A percentile compares a stretch with the other conserved stretches of the same genome.
Evolutionary conservation across 2,113 vertebrate species (phyloP).

Genomic region (Poecile atricapillus): DNA sequence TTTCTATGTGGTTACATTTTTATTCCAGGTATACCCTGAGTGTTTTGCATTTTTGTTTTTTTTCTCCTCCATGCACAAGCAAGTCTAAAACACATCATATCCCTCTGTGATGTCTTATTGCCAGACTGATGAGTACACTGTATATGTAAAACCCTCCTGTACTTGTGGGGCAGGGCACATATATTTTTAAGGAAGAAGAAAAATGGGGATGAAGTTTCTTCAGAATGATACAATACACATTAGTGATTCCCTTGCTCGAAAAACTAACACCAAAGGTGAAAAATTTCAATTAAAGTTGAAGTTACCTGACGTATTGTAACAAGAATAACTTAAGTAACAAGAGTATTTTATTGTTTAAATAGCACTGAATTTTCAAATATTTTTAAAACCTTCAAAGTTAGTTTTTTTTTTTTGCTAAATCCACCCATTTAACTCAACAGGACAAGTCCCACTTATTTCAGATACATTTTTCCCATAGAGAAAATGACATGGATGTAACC

Average conservation of each 20-base stretch:
- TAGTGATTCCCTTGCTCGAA: not conserved
- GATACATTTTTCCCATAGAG: not conserved
- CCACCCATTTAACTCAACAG: not conserved
- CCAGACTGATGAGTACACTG: not conserved
- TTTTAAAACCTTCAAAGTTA: not conserved
- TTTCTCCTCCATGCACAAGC: not conserved
- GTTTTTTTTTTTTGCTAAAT: not conserved
- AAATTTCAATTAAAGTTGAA: not conserved
- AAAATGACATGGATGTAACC: not conserved
- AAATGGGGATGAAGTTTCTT: not conserved
- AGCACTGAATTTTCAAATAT: not conserved
- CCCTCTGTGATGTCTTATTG: not conserved
- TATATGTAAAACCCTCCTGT: not conserved
- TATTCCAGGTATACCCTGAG: not conserved
- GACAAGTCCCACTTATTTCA: not conserved
- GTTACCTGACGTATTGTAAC: not conserved
- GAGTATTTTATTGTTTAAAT: not conserved
- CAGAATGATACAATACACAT: not conserved
- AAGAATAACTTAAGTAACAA: not conserved
- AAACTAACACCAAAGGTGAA: not conserved
- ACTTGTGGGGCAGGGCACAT: fast-evolving
- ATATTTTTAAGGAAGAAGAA: not conserved
- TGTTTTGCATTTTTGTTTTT: not conserved
- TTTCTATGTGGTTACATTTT: not conserved
- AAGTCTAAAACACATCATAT: not conserved